Evolutionary conservation across 1,140 invertebrate genomes (phyloP), one percentile per base, ranked within the genome.

Genomic region (Hormaphis cornu): DNA sequence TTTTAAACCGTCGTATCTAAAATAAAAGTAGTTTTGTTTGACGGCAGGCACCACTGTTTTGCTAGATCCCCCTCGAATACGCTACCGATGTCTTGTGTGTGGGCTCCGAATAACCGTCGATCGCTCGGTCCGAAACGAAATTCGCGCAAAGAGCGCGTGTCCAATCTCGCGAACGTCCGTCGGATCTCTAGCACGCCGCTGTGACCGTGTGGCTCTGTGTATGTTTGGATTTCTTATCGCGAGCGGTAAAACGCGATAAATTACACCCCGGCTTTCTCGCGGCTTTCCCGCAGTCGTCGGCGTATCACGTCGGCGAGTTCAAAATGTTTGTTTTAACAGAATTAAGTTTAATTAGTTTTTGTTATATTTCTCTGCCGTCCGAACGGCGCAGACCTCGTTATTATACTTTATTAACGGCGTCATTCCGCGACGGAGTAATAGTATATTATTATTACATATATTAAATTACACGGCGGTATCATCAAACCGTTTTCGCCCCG

Each of bases 291-390:
- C 58, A 40, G 54, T 58, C 24, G 54, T 40, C 37, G 37, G n/a
- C n/a, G 54, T 58, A 58, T 58, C 40, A 58, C 24, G 5, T 5
- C 42, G 44, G 12, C 24, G 35, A 48, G 61, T 50, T 46, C 33
- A 48, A n/a, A 48, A 48, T 35, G 61, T 66, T 66, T 50, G 61
- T 66, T 50, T 66, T 35, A 35, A 48, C 26, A 28, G 16, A 5
- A 10, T 44, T 30, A 30, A 63, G 61, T 66, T 66, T 66, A 66
- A 66, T 66, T 66, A 66, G 61, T 66, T 66, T 66, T 66, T 50
- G 42, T 30, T 20, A 50, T 50, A 33, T 66, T 44, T 24, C 18
- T 35, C 42, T 18, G 50, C 44, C 24, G 44, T 63, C 59, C 10
- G 26, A 35, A 37, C 53, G 5, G 24, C 5, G 37, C 18, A 56